Conservation (phyloP, 2,113 vertebrate genomes). For the Colaptes auratus region DNA sequence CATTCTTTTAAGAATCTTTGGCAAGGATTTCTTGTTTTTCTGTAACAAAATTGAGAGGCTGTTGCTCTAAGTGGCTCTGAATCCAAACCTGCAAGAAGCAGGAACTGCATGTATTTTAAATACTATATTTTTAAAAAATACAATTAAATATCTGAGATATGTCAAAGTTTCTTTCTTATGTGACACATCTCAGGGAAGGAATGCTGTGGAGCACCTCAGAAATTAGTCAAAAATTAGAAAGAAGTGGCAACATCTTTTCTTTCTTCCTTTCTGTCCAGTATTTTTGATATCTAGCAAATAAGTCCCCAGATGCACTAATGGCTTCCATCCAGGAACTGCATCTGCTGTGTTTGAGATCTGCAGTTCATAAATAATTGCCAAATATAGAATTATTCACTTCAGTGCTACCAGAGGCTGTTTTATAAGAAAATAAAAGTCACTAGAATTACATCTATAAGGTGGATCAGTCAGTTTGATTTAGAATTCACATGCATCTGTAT, state of each 20-base stretch:
- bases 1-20: not conserved
- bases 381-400: slow-evolving; percentile 78
- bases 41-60: not conserved
- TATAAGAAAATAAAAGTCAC: slow-evolving; percentile 40
- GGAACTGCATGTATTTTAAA: not conserved
- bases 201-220: not conserved
- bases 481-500: fast-evolving
- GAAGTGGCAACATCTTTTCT: not conserved
- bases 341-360: slow-evolving; percentile 75
- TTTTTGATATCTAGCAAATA: slow-evolving; percentile 72
- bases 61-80: not conserved
- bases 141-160: not conserved
- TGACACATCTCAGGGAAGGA: not conserved
- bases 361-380: slow-evolving; percentile 78
- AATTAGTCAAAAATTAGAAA: slow-evolving; percentile 26
- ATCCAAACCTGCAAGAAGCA: not conserved
- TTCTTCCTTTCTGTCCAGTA: slow-evolving; percentile 24
- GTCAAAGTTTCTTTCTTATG: not conserved
- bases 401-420: slow-evolving; percentile 43
- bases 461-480: not conserved
- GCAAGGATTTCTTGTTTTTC: not conserved
- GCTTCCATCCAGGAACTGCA: slow-evolving; percentile 77
- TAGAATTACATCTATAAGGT: not conserved
- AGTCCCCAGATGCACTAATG: slow-evolving; percentile 76
- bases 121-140: too few species aligned